A percentile compares a stretch with the other conserved stretches of the same genome.
These are phyloP conservation scores for Caenorhabditis virilis DNA, from an alignment of 2,888 invertebrate genomes.

Conservation along the genomic window DNA sequence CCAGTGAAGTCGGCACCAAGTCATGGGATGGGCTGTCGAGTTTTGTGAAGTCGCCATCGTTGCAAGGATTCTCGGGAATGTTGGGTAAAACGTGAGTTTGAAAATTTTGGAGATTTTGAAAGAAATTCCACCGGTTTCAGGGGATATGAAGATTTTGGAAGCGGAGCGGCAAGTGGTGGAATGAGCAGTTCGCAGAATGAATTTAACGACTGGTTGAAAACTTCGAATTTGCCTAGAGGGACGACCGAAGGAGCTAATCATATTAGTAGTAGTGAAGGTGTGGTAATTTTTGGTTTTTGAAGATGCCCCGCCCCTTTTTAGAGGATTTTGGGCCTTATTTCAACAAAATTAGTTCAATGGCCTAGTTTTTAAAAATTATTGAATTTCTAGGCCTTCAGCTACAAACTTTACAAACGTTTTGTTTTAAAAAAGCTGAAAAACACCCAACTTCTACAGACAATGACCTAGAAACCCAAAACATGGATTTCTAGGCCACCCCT, in stretches of 20 bases:
- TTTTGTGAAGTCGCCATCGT: conserved; percentile 67
- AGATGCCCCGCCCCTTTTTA: too few species aligned
- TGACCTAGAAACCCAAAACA: too few species aligned
- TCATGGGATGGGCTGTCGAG: conserved; percentile 60
- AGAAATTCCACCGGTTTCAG: too few species aligned
- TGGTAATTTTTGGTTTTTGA: too few species aligned
- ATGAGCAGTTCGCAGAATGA: conserved; percentile 32
- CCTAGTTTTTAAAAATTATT: too few species aligned
- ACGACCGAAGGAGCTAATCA: conserved; percentile 32
- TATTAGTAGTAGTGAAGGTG: conserved; percentile 24
- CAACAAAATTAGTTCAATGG: too few species aligned
- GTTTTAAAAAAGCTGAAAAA: too few species aligned
- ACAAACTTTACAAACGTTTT: too few species aligned
- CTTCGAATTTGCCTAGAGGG: conserved; percentile 39
- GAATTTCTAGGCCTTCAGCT: background rate
- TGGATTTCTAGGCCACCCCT: too few species aligned
- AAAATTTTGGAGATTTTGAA: too few species aligned
- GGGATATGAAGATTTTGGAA: conserved; percentile 35
- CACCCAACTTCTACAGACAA: too few species aligned
- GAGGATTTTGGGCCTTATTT: too few species aligned
- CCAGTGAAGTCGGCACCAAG: conserved; percentile 61
- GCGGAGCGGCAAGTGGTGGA: conserved; percentile 14
- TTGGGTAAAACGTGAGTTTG: conserved; percentile 24
- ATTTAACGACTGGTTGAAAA: conserved; percentile 35
- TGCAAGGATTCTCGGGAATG: conserved; percentile 57